phyloP scores from a whole-genome alignment of 2,797 vertebrate genomes.

The Diplodus sargus region DNA sequence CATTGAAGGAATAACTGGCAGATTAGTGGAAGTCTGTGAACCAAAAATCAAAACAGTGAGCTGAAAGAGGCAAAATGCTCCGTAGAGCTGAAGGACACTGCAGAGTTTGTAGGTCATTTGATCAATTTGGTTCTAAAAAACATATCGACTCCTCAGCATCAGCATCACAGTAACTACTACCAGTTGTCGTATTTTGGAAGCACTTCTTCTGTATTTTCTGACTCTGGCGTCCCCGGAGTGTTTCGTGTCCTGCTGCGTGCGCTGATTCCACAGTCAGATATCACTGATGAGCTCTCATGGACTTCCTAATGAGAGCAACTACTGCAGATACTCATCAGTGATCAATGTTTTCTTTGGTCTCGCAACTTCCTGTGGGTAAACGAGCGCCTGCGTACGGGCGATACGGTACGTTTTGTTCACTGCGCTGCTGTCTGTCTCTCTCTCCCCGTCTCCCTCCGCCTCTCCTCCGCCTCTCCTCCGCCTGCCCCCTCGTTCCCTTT shows the following conservation, averaged over 20 bases:
- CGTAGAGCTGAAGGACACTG: too few species aligned
- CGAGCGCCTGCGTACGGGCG: constrained; percentile 9
- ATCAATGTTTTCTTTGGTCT: constrained; percentile 72
- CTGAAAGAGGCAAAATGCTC: too few species aligned
- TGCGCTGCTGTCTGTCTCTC: not conserved
- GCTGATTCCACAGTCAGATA: constrained; percentile 62
- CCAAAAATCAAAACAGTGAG: too few species aligned
- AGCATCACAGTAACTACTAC: too few species aligned
- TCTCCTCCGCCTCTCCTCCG: constrained; percentile 7
- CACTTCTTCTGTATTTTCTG: not conserved
- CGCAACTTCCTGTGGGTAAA: constrained; percentile 42
- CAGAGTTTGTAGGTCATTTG: not conserved
- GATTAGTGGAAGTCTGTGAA: too few species aligned
- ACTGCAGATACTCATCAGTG: constrained; percentile 75
- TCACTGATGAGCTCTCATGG: constrained; percentile 62
- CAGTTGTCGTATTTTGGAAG: not conserved
- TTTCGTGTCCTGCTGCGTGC: constrained; percentile 17
- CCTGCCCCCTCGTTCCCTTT: constrained; percentile 7
- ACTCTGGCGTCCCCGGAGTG: not conserved
- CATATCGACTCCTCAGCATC: too few species aligned
- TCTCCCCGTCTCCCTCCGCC: not conserved
- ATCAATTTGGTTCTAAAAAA: not conserved
- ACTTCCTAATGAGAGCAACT: constrained; percentile 72
- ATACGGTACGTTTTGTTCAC: constrained; percentile 4
- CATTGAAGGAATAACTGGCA: too few species aligned